phyloP scores from a whole-genome alignment of 92 coral and sea anemone genomes.

The Palythoa grandis region DNA sequence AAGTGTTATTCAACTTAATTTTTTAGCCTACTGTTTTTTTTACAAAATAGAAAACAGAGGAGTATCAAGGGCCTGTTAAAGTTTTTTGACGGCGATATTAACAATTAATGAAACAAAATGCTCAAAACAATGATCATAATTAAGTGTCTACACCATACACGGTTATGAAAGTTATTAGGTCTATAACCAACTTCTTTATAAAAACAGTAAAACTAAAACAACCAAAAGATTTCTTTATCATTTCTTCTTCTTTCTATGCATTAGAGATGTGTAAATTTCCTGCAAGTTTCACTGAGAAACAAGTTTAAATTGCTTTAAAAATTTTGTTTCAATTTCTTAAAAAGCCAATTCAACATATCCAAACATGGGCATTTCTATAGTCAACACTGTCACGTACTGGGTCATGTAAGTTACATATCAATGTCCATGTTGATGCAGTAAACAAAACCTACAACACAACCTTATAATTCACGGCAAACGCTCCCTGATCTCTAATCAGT shows the following conservation, averaged over 20 bases:
- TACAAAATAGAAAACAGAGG: too few relatives aligned
- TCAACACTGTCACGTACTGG: not conserved
- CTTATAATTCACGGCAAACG: not conserved
- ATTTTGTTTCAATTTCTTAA: not conserved
- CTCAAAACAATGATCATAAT: not conserved
- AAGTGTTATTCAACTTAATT: too few relatives aligned
- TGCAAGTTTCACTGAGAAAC: not conserved
- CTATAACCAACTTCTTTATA: not conserved
- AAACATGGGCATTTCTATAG: not conserved
- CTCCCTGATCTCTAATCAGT: not conserved
- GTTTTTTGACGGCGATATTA: not conserved
- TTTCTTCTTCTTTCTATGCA: too few relatives aligned
- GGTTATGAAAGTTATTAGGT: not conserved
- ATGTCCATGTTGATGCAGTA: conserved; percentile 2
- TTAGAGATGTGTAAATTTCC: not conserved
- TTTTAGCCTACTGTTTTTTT: too few relatives aligned
- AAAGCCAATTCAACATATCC: not conserved
- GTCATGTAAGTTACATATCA: not conserved
- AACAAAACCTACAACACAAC: conserved; percentile 7
- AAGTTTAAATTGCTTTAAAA: not conserved
- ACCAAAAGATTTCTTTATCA: not conserved
- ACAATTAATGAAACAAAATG: not conserved
- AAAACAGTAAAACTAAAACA: not conserved
- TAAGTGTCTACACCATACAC: not conserved
- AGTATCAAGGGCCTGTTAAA: not conserved